Evolutionary conservation across 2,113 vertebrate genomes (phyloP).

Genomic region (Catharus minimus): DNA sequence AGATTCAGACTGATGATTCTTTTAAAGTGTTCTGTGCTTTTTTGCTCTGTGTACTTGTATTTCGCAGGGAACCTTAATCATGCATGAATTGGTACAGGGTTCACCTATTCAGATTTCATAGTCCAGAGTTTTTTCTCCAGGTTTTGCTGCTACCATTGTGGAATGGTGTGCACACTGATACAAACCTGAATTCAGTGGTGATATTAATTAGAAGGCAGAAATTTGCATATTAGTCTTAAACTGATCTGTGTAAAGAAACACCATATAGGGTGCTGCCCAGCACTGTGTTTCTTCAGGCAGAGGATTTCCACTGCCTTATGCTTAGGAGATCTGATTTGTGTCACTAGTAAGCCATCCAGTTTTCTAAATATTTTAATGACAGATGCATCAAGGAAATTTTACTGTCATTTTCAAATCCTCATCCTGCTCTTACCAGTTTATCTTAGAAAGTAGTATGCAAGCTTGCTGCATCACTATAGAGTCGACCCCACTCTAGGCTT

Average conservation of each 20-base stretch:
- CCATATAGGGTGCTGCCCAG: not conserved
- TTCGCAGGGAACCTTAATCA: not conserved
- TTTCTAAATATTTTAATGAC: not conserved
- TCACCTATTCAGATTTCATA: not conserved
- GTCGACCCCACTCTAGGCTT: not conserved
- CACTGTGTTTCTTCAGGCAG: fast-evolving
- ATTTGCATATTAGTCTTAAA: not conserved
- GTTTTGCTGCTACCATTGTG: not conserved
- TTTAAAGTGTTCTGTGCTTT: not conserved
- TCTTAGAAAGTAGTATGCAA: not conserved
- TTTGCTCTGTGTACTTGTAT: not conserved
- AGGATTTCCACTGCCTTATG: not conserved
- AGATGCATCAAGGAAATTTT: not conserved
- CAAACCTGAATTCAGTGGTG: not conserved
- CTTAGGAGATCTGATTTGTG: not conserved
- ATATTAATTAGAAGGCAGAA: not conserved
- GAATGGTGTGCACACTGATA: not conserved
- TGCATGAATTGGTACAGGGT: not conserved
- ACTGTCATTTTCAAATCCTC: not conserved
- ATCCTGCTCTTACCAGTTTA: not conserved
- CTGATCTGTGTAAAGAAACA: not conserved
- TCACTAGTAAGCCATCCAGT: not conserved
- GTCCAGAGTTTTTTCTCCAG: not conserved
- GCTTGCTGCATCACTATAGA: fast-evolving
- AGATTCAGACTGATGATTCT: not conserved